These are phyloP conservation scores for Dynastes tityus DNA, from an alignment of 2,888 invertebrate genomes.

Conservation along the genomic window DNA sequence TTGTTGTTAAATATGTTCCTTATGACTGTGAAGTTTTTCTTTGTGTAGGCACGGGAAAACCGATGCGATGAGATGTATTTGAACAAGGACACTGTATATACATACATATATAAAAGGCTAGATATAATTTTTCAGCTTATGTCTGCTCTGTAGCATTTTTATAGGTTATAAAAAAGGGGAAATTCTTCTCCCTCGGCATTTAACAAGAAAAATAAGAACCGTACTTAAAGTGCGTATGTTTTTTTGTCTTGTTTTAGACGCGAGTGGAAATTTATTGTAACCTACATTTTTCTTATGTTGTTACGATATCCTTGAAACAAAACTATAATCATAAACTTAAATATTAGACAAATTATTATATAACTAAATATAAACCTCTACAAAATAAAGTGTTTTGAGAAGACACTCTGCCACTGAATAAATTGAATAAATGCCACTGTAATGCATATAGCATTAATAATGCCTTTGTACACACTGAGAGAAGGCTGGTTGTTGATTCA, in stretches of 20 bases:
- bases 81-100: background rate
- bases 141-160: slow-evolving; percentile 20
- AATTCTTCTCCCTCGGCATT: slow-evolving; percentile 26
- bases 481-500: too few relatives aligned
- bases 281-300: too few relatives aligned
- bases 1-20: slow-evolving; percentile 4
- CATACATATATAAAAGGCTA: too few relatives aligned
- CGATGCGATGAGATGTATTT: background rate
- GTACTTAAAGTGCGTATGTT: background rate
- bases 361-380: too few relatives aligned
- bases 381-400: too few relatives aligned
- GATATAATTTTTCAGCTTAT: background rate
- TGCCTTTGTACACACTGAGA: too few relatives aligned
- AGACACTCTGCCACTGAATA: too few relatives aligned
- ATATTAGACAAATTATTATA: too few relatives aligned
- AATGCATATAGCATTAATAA: too few relatives aligned
- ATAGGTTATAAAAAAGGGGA: slow-evolving; percentile 28
- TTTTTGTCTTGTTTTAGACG: slow-evolving; percentile 20
- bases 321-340: too few relatives aligned
- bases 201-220: slow-evolving; percentile 26
- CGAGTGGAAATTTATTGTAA: background rate
- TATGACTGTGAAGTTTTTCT: slow-evolving; percentile 7
- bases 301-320: too few relatives aligned
- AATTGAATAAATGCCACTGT: too few relatives aligned
- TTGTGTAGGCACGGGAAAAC: background rate